Percentiles rank a stretch among this genome's conserved stretches.
These are phyloP conservation scores for Rhineura floridana DNA, from an alignment of 2,113 vertebrate genomes.

Conservation along the genomic window DNA sequence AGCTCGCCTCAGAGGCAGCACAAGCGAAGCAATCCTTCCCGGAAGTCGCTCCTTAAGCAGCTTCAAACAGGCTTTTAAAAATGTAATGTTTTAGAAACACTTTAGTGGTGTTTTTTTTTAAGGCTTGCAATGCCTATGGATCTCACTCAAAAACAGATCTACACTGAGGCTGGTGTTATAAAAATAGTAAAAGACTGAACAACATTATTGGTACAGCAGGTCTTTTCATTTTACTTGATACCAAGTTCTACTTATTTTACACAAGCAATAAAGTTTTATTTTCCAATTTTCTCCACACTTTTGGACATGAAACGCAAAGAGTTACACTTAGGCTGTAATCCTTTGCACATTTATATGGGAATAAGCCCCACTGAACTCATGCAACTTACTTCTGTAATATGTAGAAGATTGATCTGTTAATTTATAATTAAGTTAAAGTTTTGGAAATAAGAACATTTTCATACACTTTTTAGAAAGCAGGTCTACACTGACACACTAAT, in stretches of 20 bases:
- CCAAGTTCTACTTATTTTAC: neutral
- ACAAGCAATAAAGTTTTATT: neutral
- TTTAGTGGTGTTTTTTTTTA: neutral
- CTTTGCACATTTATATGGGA: neutral
- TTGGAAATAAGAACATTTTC: neutral
- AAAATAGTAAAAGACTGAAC: constrained; percentile 14
- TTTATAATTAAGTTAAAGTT: neutral
- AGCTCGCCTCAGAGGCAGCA: too few species aligned
- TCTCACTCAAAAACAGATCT: constrained; percentile 31
- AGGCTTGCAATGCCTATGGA: neutral
- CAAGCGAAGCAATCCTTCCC: too few species aligned
- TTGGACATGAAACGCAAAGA: neutral
- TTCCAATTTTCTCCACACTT: neutral
- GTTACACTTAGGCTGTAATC: neutral
- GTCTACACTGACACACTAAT: neutral
- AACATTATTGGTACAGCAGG: neutral
- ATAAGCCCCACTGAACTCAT: neutral
- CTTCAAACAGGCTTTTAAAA: neutral
- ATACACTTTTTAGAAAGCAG: neutral
- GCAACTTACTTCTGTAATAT: neutral
- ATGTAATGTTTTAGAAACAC: neutral
- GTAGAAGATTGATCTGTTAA: neutral
- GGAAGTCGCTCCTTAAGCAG: too few species aligned
- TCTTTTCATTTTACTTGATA: neutral
- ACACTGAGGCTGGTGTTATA: neutral